Base-by-base conservation (phyloP, 2,797 vertebrate species). In the Protosalanx chinensis region DNA sequence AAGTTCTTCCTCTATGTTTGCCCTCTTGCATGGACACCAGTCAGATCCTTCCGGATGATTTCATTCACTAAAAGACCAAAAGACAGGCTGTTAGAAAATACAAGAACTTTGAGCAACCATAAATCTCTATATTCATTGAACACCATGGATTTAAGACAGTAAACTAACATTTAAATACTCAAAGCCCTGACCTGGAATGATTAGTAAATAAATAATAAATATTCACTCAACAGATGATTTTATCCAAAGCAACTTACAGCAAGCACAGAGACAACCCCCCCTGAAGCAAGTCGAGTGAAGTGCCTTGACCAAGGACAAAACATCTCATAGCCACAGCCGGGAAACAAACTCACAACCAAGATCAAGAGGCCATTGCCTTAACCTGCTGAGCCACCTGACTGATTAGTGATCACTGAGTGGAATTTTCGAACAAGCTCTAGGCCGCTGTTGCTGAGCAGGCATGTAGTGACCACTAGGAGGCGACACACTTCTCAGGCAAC, bases 31-130 rank as follows among this genome's bases (percentile, higher is more conserved):
- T 96, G 95, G 76, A 97, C 93, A 81, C 93, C 95, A 59, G 97
- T 98, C 92, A 99, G 95, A 87, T 99, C 97, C 90, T 98, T 98
- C 90, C 96, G 94, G 91, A 99, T 99, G 91, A 98, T 98, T 92
- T 99, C 97, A 29, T 99, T 99, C 89, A 99, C 97, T 99, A 91
- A 2, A 77, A 84, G 32, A n/a, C 51, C 15, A 35, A 78, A 69
- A 61, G 20, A 0, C 20, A n/a, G 51, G 51, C 51, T 56, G 51
- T 56, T 56, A 56, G 59, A 41, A 78, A 67, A 61, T 30, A 0
- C n/a, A 69, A 71, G 66, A 59, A 15, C 0, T 46, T 20, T 63
- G 20, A 69, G 29, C 29, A 51, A 53, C 18, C 6, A 41, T 23
- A 41, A 35, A 64, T 35, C 12, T 41, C 8, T 41, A n/a, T 23